Evolutionary conservation across 2,888 invertebrate genomes (phyloP).

Genomic region (Unio pictorum): DNA sequence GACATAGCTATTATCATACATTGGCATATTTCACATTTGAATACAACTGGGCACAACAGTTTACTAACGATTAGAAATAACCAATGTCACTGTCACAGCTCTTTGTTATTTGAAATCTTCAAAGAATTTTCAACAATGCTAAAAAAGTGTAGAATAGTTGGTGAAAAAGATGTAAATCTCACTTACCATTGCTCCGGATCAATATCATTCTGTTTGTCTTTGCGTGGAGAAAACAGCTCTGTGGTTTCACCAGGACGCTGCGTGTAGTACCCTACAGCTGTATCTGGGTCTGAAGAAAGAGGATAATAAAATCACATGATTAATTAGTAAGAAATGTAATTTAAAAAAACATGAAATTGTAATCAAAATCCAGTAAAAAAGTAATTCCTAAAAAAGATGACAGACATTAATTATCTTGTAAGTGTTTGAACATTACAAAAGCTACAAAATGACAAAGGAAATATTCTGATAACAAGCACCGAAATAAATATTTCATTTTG

Average conservation of each 20-base stretch:
- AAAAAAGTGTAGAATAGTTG: background rate
- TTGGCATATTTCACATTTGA: too few relatives aligned
- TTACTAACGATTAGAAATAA: too few relatives aligned
- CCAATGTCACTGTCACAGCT: too few relatives aligned
- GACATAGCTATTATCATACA: too few relatives aligned
- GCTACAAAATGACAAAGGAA: background rate
- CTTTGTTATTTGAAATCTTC: too few relatives aligned
- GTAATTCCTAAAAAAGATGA: too few relatives aligned
- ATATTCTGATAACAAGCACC: background rate
- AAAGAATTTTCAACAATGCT: too few relatives aligned
- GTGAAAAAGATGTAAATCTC: background rate
- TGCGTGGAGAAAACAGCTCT: background rate
- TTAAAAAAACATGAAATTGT: background rate
- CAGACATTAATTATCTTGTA: slow-evolving; percentile 4
- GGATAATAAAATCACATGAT: background rate
- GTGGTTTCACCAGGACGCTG: slow-evolving; percentile 17
- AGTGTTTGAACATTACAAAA: slow-evolving; percentile 6
- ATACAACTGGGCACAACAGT: too few relatives aligned
- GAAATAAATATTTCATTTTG: slow-evolving; percentile 1
- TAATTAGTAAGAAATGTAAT: background rate
- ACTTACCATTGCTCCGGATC: slow-evolving; percentile 46
- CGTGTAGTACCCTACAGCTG: slow-evolving; percentile 45
- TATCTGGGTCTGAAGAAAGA: slow-evolving; percentile 41
- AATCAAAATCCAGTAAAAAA: too few relatives aligned
- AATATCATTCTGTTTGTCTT: slow-evolving; percentile 14